phyloP scores from a whole-genome alignment of 2,797 vertebrate genomes.

The Selene dorsalis region DNA sequence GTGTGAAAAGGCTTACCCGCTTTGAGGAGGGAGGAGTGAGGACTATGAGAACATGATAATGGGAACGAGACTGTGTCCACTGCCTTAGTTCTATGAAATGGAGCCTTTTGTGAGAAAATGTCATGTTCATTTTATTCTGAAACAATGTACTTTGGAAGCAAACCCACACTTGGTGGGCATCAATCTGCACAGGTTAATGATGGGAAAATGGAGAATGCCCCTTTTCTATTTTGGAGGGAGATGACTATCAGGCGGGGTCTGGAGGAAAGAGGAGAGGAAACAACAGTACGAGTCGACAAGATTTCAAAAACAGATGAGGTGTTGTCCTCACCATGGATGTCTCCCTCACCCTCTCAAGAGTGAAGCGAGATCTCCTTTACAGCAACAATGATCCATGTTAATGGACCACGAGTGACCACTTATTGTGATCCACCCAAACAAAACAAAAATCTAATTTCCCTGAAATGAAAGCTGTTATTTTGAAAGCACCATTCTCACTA shows the following conservation, averaged over 20 bases:
- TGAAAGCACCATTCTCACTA: constrained; percentile 84
- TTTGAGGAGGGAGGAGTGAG: constrained; percentile 72
- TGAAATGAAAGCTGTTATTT: constrained; percentile 88
- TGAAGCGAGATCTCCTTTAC: constrained; percentile 76
- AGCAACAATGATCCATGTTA: constrained; percentile 82
- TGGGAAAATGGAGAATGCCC: constrained; percentile 71
- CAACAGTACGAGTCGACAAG: constrained; percentile 73
- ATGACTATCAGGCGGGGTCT: constrained; percentile 50
- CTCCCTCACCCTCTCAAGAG: constrained; percentile 71
- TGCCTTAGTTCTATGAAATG: constrained; percentile 72
- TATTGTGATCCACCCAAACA: constrained; percentile 89
- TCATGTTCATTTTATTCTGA: constrained; percentile 81
- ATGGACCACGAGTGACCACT: constrained; percentile 88
- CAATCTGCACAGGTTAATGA: constrained; percentile 72
- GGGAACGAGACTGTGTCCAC: constrained; percentile 70
- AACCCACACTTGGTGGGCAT: constrained; percentile 76
- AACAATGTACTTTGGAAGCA: constrained; percentile 83
- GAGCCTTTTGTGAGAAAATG: constrained; percentile 78
- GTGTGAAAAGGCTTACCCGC: constrained; percentile 68
- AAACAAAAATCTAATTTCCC: constrained; percentile 92
- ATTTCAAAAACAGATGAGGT: constrained; percentile 81
- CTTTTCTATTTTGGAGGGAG: constrained; percentile 68
- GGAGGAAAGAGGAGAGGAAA: constrained; percentile 49
- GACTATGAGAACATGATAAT: constrained; percentile 78
- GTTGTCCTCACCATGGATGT: constrained; percentile 79